These are phyloP conservation scores for Gavialis gangeticus DNA, from an alignment of 2,113 vertebrate genomes.

Conservation along the genomic window DNA sequence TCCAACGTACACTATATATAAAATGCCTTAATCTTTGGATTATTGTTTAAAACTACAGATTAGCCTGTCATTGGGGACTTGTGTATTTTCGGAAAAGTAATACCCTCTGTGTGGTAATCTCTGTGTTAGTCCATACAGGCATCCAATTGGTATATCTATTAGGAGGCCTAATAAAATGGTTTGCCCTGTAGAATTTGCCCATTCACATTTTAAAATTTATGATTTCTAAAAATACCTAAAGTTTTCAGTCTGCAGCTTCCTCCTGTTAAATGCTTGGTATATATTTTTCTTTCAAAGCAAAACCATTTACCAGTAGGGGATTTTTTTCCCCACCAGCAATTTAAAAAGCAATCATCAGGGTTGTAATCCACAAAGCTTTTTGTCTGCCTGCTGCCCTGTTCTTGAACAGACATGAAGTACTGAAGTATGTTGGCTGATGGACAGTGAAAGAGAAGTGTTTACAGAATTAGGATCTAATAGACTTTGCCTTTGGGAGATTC, in stretches of 20 bases:
- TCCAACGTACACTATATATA: background rate
- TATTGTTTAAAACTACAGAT: conserved; percentile 19
- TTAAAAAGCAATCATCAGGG: conserved; percentile 18
- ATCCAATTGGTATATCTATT: background rate
- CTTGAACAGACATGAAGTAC: background rate
- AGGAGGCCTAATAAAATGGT: background rate
- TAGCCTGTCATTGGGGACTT: background rate
- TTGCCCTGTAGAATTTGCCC: conserved; percentile 1
- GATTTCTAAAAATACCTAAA: conserved; percentile 48
- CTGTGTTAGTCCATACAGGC: background rate
- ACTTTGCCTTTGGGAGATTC: background rate
- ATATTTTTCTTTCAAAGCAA: conserved; percentile 24
- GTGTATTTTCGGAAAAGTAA: background rate
- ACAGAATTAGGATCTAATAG: background rate
- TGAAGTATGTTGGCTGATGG: background rate
- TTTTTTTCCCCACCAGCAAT: conserved; percentile 7
- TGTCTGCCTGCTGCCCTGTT: background rate
- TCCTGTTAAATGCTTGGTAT: conserved; percentile 4
- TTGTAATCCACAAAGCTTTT: background rate
- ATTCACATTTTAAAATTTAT: conserved; percentile 54
- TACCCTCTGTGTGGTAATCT: background rate
- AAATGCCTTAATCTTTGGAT: conserved; percentile 10
- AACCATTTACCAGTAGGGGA: background rate
- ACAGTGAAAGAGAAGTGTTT: fast-evolving
- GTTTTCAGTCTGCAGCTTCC: conserved; percentile 28